A percentile compares a stretch with the other conserved stretches of the same genome.
Conservation (phyloP, 2,888 invertebrate species). For the Adelphocoris suturalis region DNA sequence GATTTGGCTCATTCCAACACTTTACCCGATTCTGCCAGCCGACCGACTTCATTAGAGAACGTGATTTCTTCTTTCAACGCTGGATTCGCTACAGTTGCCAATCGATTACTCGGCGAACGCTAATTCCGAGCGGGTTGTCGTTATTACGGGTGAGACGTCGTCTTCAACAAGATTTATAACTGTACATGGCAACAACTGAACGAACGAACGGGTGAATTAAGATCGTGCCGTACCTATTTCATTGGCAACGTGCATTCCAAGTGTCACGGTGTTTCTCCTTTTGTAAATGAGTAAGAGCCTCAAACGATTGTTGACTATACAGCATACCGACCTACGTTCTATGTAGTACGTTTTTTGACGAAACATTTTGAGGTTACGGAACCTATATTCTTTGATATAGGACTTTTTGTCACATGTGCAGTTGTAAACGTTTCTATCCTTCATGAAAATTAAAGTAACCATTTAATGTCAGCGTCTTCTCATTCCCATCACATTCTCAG, state of each 20-base stretch:
- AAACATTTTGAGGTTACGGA: too few relatives aligned
- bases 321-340: too few relatives aligned
- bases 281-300: neutral
- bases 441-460: too few relatives aligned
- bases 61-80: slow-evolving; percentile 9
- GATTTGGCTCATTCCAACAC: neutral
- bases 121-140: neutral
- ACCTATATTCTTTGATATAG: too few relatives aligned
- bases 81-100: slow-evolving; percentile 2
- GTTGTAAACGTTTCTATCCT: too few relatives aligned
- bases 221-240: neutral
- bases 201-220: neutral
- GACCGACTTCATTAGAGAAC: neutral
- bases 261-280: neutral
- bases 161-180: neutral
- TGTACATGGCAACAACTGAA: neutral
- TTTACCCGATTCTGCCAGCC: neutral
- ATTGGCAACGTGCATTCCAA: neutral
- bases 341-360: too few relatives aligned
- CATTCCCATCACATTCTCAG: too few relatives aligned
- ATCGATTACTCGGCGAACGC: neutral
- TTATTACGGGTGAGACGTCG: neutral
- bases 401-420: too few relatives aligned
- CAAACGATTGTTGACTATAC: neutral
- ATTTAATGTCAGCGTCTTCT: too few relatives aligned